phyloP scores from a whole-genome alignment of 2,888 invertebrate species.

The Drosophila mettleri region DNA sequence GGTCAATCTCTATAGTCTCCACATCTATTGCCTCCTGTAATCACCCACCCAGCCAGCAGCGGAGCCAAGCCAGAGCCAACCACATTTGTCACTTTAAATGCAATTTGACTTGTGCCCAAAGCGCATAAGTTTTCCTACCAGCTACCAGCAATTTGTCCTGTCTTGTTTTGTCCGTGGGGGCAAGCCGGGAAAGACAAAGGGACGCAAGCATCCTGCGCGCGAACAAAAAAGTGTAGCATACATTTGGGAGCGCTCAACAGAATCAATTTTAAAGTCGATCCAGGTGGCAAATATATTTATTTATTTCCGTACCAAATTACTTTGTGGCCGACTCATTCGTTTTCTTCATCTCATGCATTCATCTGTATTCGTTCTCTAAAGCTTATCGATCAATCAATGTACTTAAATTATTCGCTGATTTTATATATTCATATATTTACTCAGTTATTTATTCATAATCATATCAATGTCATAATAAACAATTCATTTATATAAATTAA shows the following conservation, averaged over 20 bases:
- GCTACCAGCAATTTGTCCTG: slow-evolving; percentile 73
- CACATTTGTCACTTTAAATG: slow-evolving; percentile 78
- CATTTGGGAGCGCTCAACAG: slow-evolving; percentile 64
- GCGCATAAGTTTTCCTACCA: slow-evolving; percentile 67
- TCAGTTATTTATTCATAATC: not conserved
- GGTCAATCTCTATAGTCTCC: slow-evolving; percentile 53
- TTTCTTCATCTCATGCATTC: not conserved
- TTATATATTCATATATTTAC: not conserved
- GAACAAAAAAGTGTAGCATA: slow-evolving; percentile 39
- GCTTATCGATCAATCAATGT: no score
- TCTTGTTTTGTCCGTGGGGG: slow-evolving; percentile 51
- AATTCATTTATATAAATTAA: no score
- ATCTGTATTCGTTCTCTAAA: no score
- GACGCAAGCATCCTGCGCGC: not conserved
- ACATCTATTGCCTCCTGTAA: slow-evolving; percentile 3
- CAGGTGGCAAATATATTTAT: slow-evolving; percentile 51
- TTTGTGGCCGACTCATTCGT: slow-evolving; percentile 42
- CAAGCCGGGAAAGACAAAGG: not conserved
- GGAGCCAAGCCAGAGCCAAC: slow-evolving; percentile 20
- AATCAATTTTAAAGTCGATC: slow-evolving; percentile 67
- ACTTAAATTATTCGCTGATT: no score
- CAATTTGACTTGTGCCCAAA: slow-evolving; percentile 78
- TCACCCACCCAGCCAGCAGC: not conserved
- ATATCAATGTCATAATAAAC: no score
- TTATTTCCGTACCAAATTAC: slow-evolving; percentile 29